Percentiles rank a stretch among this genome's conserved stretches.
Evolutionary conservation across 1,140 invertebrate genomes (phyloP).

Genomic region (Nylanderia fulva): DNA sequence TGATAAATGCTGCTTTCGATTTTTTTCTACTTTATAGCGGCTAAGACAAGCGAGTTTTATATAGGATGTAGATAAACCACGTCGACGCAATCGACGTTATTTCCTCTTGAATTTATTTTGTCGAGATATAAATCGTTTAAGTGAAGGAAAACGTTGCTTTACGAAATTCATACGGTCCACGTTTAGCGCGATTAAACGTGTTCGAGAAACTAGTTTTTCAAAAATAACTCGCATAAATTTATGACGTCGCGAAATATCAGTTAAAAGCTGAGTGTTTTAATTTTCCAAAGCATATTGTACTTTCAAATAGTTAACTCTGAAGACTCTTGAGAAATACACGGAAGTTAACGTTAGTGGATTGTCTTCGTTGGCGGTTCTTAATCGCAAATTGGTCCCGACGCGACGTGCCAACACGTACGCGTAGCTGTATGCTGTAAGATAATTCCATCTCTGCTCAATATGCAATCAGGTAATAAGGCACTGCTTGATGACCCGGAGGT

Average conservation of each 20-base stretch:
- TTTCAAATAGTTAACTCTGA: background rate
- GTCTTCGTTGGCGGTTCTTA: background rate
- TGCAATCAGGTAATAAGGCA: conserved; percentile 77
- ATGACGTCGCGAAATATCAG: background rate
- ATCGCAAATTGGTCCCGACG: conserved; percentile 16
- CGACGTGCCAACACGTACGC: conserved; percentile 5
- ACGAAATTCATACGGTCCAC: conserved; percentile 11
- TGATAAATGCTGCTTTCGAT: conserved; percentile 35
- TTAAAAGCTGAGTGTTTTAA: background rate
- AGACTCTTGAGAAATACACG: background rate
- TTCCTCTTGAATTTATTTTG: conserved; percentile 25
- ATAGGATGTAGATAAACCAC: background rate
- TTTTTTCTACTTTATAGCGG: conserved; percentile 33
- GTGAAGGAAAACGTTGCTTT: background rate
- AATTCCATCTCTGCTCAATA: conserved; percentile 70
- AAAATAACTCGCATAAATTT: background rate
- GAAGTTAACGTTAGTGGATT: background rate
- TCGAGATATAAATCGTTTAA: conserved; percentile 9
- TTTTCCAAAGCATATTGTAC: background rate
- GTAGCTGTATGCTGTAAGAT: conserved; percentile 56
- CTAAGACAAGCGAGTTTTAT: conserved; percentile 29
- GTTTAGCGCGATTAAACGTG: background rate
- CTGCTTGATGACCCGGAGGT: conserved; percentile 75
- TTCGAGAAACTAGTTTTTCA: background rate
- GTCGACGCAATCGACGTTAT: conserved; percentile 17